Evolutionary conservation across 1,140 invertebrate species (phyloP).

Genomic region (Bombus cullumanus): DNA sequence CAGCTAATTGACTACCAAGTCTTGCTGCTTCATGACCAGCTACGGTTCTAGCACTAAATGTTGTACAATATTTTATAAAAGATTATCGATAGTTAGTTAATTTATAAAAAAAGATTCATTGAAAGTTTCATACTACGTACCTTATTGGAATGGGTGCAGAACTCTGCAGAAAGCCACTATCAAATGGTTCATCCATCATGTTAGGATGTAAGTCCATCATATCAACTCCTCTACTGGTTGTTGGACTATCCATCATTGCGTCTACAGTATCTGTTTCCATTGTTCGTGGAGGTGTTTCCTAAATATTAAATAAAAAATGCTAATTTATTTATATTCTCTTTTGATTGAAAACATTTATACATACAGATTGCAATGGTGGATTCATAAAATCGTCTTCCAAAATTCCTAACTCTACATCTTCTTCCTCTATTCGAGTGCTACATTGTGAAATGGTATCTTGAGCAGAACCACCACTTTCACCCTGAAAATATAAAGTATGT

Average conservation of each 20-base stretch:
- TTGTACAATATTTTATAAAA: neutral
- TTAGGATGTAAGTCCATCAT: slow-evolving; percentile 82
- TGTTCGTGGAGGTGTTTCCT: slow-evolving; percentile 74
- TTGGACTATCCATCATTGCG: slow-evolving; percentile 78
- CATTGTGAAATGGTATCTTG: slow-evolving; percentile 80
- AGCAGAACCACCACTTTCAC: slow-evolving; percentile 73
- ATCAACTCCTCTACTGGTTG: slow-evolving; percentile 78
- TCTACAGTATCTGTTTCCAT: slow-evolving; percentile 74
- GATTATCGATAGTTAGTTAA: neutral
- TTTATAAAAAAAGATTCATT: neutral
- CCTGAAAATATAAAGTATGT: slow-evolving; percentile 57
- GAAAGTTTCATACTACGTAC: slow-evolving; percentile 47
- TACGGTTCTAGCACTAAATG: slow-evolving; percentile 86
- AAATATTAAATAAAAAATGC: slow-evolving; percentile 39
- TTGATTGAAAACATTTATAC: slow-evolving; percentile 24
- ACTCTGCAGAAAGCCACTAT: slow-evolving; percentile 81
- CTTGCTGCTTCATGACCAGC: slow-evolving; percentile 90
- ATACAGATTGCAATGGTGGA: slow-evolving; percentile 66
- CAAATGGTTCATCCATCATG: slow-evolving; percentile 81
- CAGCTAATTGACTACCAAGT: slow-evolving; percentile 87
- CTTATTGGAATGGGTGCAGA: slow-evolving; percentile 82
- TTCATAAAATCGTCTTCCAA: slow-evolving; percentile 74
- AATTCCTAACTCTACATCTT: slow-evolving; percentile 76
- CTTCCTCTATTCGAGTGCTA: slow-evolving; percentile 87
- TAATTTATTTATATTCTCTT: slow-evolving; percentile 31